Conservation (phyloP, 2,797 vertebrate genomes). For the Anabas testudineus region DNA sequence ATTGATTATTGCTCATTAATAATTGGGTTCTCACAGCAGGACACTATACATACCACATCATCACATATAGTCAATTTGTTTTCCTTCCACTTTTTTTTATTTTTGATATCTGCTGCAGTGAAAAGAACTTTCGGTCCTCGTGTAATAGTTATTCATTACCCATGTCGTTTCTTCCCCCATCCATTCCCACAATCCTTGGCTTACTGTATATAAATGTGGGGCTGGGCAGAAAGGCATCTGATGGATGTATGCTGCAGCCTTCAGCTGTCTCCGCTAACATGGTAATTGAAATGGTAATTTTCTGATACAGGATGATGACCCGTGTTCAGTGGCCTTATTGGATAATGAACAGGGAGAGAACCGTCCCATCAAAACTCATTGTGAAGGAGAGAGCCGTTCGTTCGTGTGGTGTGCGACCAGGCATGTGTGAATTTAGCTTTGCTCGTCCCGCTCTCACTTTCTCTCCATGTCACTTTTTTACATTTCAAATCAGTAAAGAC, state of each 20-base stretch:
- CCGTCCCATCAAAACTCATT: conserved; percentile 20
- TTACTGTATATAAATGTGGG: conserved; percentile 36
- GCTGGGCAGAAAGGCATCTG: conserved; percentile 35
- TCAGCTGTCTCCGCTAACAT: conserved; percentile 52
- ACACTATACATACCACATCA: neutral
- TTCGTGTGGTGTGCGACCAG: neutral
- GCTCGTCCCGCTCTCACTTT: conserved; percentile 6
- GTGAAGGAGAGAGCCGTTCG: neutral
- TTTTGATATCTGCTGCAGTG: neutral
- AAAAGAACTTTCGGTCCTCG: conserved; percentile 10
- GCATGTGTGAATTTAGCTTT: conserved; percentile 8
- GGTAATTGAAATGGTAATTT: conserved; percentile 77
- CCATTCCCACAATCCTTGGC: conserved; percentile 20
- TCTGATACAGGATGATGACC: conserved; percentile 56
- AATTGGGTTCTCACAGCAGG: conserved; percentile 8
- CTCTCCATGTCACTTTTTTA: conserved; percentile 17
- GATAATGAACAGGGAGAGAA: conserved; percentile 56
- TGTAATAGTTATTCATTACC: conserved; percentile 44
- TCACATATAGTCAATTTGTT: neutral
- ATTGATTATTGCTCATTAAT: no score
- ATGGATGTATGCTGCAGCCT: conserved; percentile 30
- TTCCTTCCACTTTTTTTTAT: conserved; percentile 2
- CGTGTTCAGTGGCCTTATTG: conserved; percentile 48
- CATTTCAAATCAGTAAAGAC: conserved; percentile 28
- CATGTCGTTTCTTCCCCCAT: conserved; percentile 30